Conservation (phyloP, 2,888 invertebrate genomes). For the Drosophila longiperda region DNA sequence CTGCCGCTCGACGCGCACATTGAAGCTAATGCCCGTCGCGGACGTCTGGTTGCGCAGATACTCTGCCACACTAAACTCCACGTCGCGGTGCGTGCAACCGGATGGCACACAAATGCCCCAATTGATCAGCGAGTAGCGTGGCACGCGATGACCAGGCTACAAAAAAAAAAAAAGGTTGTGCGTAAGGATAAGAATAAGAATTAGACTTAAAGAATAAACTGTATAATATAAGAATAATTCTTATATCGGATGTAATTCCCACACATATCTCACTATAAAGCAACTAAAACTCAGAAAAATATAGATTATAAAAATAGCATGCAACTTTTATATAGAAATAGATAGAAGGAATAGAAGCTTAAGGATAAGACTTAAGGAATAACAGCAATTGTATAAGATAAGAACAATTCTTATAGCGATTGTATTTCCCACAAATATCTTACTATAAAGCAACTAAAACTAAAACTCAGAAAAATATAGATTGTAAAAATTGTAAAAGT, state of each 20-base stretch:
- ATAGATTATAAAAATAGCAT: background rate
- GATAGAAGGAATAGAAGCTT: no score
- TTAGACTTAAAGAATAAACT: background rate
- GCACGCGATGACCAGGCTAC: constrained; percentile 90
- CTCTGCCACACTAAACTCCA: constrained; percentile 86
- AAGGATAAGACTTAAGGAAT: no score
- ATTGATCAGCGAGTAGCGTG: constrained; percentile 88
- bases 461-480: no score
- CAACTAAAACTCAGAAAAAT: background rate
- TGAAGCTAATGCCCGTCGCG: constrained; percentile 86
- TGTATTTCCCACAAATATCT: no score
- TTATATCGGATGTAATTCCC: background rate
- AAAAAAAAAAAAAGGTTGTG: background rate
- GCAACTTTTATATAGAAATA: background rate
- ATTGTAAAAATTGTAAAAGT: no score
- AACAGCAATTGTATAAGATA: no score
- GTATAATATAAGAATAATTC: background rate
- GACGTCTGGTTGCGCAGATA: constrained; percentile 85
- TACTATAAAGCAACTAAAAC: no score
- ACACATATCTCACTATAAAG: background rate
- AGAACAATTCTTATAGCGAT: no score
- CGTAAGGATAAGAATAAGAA: background rate
- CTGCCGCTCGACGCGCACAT: constrained; percentile 87
- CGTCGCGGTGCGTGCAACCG: constrained; percentile 87
- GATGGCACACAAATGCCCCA: constrained; percentile 90